Evolutionary conservation across 2,113 vertebrate genomes (phyloP).

Genomic region (Petrocephalus zakoni): DNA sequence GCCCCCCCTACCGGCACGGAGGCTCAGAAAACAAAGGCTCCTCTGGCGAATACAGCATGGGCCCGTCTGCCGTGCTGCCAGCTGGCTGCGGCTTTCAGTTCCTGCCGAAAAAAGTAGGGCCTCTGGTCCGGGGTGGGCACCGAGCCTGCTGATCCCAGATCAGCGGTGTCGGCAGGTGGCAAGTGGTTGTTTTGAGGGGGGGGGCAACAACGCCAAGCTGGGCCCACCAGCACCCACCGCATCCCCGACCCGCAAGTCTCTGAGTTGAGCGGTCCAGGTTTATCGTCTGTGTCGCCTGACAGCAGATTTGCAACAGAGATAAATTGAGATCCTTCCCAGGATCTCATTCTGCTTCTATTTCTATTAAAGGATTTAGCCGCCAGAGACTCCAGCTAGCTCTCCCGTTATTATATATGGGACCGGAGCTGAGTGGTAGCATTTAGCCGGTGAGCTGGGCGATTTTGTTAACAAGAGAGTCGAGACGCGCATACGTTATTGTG

Average conservation of each 20-base stretch:
- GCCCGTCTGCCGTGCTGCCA: neutral
- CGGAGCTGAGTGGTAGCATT: constrained; percentile 49
- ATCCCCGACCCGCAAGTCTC: neutral
- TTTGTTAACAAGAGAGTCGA: constrained; percentile 29
- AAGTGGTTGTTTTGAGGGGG: neutral
- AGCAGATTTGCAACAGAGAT: constrained; percentile 68
- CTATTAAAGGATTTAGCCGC: constrained; percentile 63
- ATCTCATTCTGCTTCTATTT: constrained; percentile 57
- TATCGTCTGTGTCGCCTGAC: constrained; percentile 56
- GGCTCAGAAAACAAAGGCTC: constrained; percentile 35
- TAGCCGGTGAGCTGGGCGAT: constrained; percentile 45
- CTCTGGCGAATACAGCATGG: neutral
- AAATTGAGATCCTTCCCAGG: constrained; percentile 59
- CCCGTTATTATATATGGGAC: constrained; percentile 52
- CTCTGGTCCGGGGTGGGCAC: neutral
- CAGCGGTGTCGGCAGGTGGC: neutral
- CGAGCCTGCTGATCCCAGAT: neutral
- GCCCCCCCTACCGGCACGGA: neutral
- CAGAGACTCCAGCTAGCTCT: constrained; percentile 50
- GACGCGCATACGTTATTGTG: neutral
- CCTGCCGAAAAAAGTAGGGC: neutral
- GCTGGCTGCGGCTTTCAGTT: neutral
- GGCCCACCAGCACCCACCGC: neutral
- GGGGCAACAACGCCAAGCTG: neutral
- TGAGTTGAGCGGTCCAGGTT: constrained; percentile 52